Evolutionary conservation across 2,797 vertebrate genomes (phyloP), one percentile per base, ranked within the genome.

Genomic region (Botia almorhae): DNA sequence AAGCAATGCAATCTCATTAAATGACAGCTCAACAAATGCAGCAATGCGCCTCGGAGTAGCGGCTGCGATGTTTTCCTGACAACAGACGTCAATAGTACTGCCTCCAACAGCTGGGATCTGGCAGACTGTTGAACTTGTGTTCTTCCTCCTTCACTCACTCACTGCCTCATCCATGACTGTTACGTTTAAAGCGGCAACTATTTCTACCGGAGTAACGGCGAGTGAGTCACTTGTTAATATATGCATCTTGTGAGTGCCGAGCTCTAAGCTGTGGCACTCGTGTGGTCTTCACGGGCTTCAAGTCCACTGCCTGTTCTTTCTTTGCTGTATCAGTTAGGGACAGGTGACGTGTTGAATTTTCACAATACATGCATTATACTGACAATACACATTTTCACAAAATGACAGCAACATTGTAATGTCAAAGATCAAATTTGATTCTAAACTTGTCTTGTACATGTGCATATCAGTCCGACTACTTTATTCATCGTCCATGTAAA

Each of bases 1-100:
- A 89, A 88, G 87, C 69, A 70, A 90, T 86, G 88, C 84, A 88
- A 89, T 92, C 90, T 94, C 91, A 92, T 94, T 94, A 93, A 92
- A 91, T 82, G 88, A 87, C 84, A 85, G 84, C 76, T 55, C 60
- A 33, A 71, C 71, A 69, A 83, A 85, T 86, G 53, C 84, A 87
- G 73, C 80, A 63, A 48, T 75, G 86, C 80, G 89, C 89, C 87
- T 85, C 67, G 63, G 26, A 84, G 86, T 76, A 84, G 65, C 82
- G 55, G 68, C 39, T 46, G 39, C 61, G 36, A 1, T 48, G 51
- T 63, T 85, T 86, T 84, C 73, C 61, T 82, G 76, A 86, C 81
- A 78, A 68, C 74, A 78, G 74, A 82, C 67, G 83, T 84, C 82
- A 33, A 61, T 1, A 68, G 56, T 61, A 48, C 61, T 8, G 53